phyloP scores from a whole-genome alignment of 2,113 vertebrate genomes.

The Malaclemys terrapin region DNA sequence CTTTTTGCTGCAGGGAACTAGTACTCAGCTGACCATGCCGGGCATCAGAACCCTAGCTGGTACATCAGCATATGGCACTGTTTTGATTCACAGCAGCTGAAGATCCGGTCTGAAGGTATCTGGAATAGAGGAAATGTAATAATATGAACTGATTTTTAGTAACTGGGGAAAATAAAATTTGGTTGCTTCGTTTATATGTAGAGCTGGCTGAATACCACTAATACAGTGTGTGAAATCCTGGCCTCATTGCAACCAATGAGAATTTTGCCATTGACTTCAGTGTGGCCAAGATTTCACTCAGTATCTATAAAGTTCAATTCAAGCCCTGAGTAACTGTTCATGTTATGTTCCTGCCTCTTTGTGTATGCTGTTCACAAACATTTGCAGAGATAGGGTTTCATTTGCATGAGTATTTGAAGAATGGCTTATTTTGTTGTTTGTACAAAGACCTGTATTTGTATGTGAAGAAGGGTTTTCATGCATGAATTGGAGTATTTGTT shows the following conservation, averaged over 20 bases:
- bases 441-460: not conserved
- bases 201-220: not conserved
- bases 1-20: not conserved
- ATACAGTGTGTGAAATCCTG: not conserved
- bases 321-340: not conserved
- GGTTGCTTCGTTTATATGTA: not conserved
- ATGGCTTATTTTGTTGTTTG: not conserved
- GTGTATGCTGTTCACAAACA: not conserved
- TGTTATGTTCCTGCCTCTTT: not conserved
- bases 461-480: not conserved
- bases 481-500: not conserved
- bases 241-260: not conserved
- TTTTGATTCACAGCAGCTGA: not conserved
- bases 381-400: not conserved
- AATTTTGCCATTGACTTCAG: not conserved
- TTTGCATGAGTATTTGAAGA: not conserved
- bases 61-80: accelerated
- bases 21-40: not conserved
- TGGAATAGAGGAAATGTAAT: not conserved
- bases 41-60: not conserved
- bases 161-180: not conserved
- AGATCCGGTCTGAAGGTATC: not conserved
- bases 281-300: not conserved
- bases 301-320: not conserved
- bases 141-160: not conserved